phyloP scores from a whole-genome alignment of 2,113 vertebrate genomes.

The Limnothrissa miodon region DNA sequence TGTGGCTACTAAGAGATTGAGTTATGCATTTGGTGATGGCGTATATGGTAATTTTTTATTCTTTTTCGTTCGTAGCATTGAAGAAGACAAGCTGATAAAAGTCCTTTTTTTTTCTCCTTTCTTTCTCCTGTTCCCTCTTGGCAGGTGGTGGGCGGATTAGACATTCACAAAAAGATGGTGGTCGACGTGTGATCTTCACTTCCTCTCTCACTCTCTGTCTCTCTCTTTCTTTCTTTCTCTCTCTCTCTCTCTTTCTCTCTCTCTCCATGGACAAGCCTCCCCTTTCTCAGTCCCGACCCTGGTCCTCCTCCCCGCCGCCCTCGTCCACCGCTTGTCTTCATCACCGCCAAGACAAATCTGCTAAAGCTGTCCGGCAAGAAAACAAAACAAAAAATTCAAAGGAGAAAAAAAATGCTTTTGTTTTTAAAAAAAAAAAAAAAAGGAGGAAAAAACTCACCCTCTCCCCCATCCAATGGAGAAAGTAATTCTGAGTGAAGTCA shows the following conservation, averaged over 20 bases:
- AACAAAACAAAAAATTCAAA: constrained; percentile 47
- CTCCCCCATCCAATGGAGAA: background rate
- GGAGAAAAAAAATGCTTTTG: background rate
- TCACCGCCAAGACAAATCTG: constrained; percentile 88
- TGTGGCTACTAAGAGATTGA: too few relatives aligned
- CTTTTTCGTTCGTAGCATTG: too few relatives aligned
- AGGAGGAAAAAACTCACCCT: background rate
- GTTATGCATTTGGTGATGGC: too few relatives aligned
- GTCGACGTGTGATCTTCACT: constrained; percentile 86
- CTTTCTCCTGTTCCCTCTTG: constrained; percentile 26
- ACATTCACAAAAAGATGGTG: constrained; percentile 99
- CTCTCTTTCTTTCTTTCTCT: background rate
- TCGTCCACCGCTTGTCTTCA: constrained; percentile 84
- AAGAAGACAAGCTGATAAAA: too few relatives aligned
- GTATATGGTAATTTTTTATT: too few relatives aligned
- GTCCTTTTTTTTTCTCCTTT: too few relatives aligned
- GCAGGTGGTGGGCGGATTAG: constrained; percentile 92
- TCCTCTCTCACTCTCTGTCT: constrained; percentile 30
- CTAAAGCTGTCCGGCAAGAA: constrained; percentile 80
- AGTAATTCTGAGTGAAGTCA: background rate
- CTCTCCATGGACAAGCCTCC: background rate
- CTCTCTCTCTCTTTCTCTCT: constrained; percentile 16
- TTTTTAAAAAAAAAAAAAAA: constrained; percentile 46
- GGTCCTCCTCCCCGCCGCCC: constrained; percentile 46
- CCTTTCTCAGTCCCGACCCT: too few relatives aligned